Evolutionary conservation across 1,140 invertebrate species (phyloP), one percentile per base, ranked within the genome.

Genomic region (Melipona quadrifasciata): DNA sequence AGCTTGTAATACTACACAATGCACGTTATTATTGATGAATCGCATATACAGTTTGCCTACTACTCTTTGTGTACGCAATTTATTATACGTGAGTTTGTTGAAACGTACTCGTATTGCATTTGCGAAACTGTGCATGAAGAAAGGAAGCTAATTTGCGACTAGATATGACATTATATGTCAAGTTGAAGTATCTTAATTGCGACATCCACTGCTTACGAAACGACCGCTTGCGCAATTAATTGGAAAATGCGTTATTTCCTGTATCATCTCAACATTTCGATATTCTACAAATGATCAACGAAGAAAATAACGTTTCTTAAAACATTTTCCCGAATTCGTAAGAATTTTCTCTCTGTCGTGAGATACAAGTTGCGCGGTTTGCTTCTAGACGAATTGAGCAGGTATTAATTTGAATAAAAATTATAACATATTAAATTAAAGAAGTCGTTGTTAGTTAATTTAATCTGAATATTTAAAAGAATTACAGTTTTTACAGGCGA

Each of bases 101-200:
- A 64, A 47, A 1, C 4, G n/a, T 14, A 55, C 21, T 74, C 4
- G 0, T 4, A 47, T 11, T 72, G 16, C 24, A 17, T 4, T 80
- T 70, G n/a, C 53, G 34, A 80, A 80, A 72, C 17, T 1, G 39
- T 55, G 2, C 8, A 3, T 21, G 34, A 21, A 58, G 64, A 34
- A 68, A 31, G 65, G 77, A 70, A 57, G 65, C 5, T 80, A 34
- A 57, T 57, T 39, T 19, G 21, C 10, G 31, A 39, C 31, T n/a
- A 19, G 24, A 70, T 21, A 1, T 12, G 65, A 80, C 16, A 27
- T 55, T 10, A 24, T 51, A 31, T 24, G 39, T 17, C 55, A 58
- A 51, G 31, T n/a, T 14, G 31, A 39, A 57, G 53, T 70, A 80
- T 16, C 27, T n/a, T 79, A 80, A 80, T 80, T 57, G 19, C 19